A percentile compares a stretch with the other conserved stretches of the same genome.
These are phyloP conservation scores for Coccyzus lansbergi DNA, from an alignment of 2,797 vertebrate genomes.

Conservation along the genomic window DNA sequence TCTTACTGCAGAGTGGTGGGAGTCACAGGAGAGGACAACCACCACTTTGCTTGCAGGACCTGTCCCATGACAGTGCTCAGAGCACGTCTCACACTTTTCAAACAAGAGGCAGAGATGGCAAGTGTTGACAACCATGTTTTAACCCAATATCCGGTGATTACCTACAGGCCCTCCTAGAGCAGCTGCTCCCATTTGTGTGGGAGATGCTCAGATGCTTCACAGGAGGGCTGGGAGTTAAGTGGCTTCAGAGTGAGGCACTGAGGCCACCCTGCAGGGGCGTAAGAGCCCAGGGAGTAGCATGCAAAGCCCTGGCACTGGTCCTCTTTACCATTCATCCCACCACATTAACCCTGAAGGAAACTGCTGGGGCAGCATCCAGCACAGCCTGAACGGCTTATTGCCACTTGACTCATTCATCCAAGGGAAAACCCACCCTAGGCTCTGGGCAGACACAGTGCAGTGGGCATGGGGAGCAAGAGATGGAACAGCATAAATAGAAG, in stretches of 20 bases:
- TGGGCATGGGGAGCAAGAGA: neutral
- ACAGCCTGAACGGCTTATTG: neutral
- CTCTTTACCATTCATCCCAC: neutral
- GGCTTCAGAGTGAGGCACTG: too few species aligned
- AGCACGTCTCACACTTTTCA: neutral
- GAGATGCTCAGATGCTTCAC: neutral
- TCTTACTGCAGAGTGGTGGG: too few species aligned
- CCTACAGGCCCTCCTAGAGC: neutral
- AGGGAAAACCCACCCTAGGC: neutral
- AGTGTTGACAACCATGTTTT: neutral
- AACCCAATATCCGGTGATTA: neutral
- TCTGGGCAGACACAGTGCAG: fast-evolving
- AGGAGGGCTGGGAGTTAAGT: neutral
- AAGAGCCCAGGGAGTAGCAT: neutral
- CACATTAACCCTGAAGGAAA: neutral
- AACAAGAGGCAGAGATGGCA: neutral
- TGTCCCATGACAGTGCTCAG: neutral
- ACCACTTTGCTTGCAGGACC: neutral
- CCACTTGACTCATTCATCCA: neutral
- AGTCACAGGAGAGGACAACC: neutral
- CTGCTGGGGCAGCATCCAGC: neutral
- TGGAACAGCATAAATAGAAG: neutral
- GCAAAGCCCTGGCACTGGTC: neutral
- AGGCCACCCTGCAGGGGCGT: neutral
- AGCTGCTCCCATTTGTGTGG: neutral